Percentiles rank a stretch among this genome's conserved stretches.
Conservation (phyloP, 2,113 vertebrate species). For the Cardinalis cardinalis region DNA sequence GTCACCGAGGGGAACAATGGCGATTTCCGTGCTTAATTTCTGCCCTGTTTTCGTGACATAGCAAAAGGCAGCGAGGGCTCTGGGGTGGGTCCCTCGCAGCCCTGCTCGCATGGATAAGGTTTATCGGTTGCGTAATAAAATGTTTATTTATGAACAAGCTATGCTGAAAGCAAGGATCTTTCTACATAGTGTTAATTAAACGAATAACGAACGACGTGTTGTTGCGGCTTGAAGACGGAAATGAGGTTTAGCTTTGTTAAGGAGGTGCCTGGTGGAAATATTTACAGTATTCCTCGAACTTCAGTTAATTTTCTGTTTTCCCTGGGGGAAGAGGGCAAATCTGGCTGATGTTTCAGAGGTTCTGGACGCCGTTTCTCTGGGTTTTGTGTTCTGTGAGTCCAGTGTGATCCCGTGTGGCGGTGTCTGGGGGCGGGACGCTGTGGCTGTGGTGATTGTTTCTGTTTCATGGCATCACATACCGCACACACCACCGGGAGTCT, state of each 20-base stretch:
- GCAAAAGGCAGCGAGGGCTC: background rate
- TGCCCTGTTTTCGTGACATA: background rate
- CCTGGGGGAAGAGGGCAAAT: background rate
- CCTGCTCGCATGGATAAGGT: background rate
- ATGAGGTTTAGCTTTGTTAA: background rate
- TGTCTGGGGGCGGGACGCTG: background rate
- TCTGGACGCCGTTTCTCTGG: background rate
- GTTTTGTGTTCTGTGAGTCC: background rate
- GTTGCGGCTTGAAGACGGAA: background rate
- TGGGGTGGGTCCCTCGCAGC: background rate
- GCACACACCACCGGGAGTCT: background rate
- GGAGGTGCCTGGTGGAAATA: background rate
- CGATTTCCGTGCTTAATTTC: background rate
- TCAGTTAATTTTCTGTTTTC: background rate
- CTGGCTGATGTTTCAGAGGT: background rate
- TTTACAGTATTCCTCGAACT: background rate
- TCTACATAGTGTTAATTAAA: background rate
- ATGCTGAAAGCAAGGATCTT: background rate
- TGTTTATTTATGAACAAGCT: background rate
- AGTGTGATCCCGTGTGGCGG: fast-evolving
- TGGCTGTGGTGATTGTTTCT: background rate
- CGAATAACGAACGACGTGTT: background rate
- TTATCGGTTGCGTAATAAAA: background rate
- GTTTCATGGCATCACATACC: background rate
- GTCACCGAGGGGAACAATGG: fast-evolving